Percentiles rank a stretch among this genome's conserved stretches.
These are phyloP conservation scores for Theretra japonica DNA, from an alignment of 2,888 invertebrate species.

Conservation along the genomic window DNA sequence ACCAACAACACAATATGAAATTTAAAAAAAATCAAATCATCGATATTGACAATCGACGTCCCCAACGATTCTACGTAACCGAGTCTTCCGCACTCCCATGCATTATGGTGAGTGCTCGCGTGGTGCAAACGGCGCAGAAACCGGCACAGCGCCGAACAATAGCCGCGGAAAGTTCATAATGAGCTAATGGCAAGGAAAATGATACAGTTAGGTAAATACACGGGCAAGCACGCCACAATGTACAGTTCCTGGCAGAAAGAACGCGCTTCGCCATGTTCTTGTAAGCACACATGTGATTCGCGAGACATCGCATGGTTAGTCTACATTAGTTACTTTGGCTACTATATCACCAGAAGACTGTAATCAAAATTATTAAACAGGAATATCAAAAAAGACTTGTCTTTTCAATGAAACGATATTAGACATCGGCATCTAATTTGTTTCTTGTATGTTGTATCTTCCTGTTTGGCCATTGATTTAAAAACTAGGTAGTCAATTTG, in stretches of 20 bases:
- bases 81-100: slow-evolving; percentile 54
- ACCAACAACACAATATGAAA: no score
- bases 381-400: no score
- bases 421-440: no score
- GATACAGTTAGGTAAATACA: slow-evolving; percentile 23
- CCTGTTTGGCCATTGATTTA: no score
- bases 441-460: no score
- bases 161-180: slow-evolving; percentile 41
- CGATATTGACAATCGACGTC: slow-evolving; percentile 36
- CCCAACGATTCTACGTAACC: slow-evolving; percentile 30
- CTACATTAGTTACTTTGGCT: no score
- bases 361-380: no score
- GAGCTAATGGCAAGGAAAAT: slow-evolving; percentile 35
- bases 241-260: slow-evolving; percentile 21
- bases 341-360: no score
- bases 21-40: neutral
- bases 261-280: neutral
- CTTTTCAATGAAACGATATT: no score
- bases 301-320: no score
- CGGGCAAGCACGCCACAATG: slow-evolving; percentile 14
- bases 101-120: slow-evolving; percentile 46
- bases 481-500: no score
- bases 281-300: neutral
- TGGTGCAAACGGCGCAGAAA: slow-evolving; percentile 38
- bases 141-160: slow-evolving; percentile 46